A percentile compares a stretch with the other conserved stretches of the same genome.
These are phyloP conservation scores for Nothocercus nigrocapillus DNA, from an alignment of 2,113 vertebrate genomes.

Conservation along the genomic window DNA sequence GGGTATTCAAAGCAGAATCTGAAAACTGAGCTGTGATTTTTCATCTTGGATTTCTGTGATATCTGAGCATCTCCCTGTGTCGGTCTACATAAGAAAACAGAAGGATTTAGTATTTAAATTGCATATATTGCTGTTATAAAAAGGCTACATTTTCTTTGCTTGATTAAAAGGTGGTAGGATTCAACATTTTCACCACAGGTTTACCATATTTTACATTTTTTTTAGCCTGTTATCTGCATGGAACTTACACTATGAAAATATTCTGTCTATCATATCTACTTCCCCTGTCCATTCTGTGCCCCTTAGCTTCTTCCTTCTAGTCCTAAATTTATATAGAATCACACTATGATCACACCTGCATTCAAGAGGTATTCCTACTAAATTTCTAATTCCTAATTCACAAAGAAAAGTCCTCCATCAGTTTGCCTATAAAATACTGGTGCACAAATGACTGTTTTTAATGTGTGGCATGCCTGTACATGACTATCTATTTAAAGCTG, in stretches of 20 bases:
- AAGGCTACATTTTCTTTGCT: background rate
- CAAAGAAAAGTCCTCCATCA: constrained; percentile 7
- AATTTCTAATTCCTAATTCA: constrained; percentile 33
- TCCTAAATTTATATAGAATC: background rate
- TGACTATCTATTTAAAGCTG: background rate
- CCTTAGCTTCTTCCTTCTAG: background rate
- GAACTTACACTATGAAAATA: background rate
- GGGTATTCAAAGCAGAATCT: background rate
- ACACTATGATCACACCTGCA: background rate
- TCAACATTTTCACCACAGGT: background rate
- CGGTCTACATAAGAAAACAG: background rate
- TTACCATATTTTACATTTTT: background rate
- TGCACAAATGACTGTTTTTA: constrained; percentile 26
- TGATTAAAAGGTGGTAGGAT: background rate
- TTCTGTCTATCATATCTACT: background rate
- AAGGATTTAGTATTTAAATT: background rate
- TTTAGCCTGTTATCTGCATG: constrained; percentile 49
- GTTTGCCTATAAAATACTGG: background rate
- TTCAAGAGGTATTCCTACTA: background rate
- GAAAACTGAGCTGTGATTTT: background rate
- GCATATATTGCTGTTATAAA: background rate
- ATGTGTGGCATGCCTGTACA: rapidly evolving
- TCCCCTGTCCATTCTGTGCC: background rate
- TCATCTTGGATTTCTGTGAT: background rate
- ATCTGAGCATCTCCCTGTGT: constrained; percentile 12